Percentiles rank a stretch among this genome's conserved stretches.
Conservation (phyloP, 2,797 vertebrate genomes). For the Tauraco hartlaubi region DNA sequence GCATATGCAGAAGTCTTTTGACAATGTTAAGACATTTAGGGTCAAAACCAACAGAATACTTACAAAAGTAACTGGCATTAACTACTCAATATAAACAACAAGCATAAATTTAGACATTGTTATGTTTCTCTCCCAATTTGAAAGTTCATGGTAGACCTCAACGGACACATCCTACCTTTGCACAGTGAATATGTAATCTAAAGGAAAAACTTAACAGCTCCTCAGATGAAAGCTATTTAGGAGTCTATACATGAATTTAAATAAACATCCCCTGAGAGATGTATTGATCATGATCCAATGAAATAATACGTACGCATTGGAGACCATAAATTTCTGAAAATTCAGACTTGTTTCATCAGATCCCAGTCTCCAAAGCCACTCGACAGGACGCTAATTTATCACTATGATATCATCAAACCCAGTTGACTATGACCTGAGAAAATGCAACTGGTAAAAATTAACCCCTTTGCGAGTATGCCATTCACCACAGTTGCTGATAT, state of each 20-base stretch:
- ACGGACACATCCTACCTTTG: background rate
- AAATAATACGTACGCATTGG: background rate
- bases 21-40: background rate
- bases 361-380: background rate
- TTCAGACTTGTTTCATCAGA: background rate
- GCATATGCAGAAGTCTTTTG: background rate
- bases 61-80: background rate
- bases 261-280: background rate
- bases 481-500: background rate
- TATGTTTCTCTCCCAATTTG: background rate
- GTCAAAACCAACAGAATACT: background rate
- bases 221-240: background rate
- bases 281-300: background rate
- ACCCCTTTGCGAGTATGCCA: background rate
- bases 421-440: background rate
- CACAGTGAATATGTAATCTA: background rate
- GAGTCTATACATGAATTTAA: background rate
- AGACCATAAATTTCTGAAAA: conserved; percentile 16
- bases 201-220: background rate
- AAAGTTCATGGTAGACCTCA: background rate
- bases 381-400: background rate
- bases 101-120: background rate
- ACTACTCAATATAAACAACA: background rate
- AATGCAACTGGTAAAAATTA: background rate
- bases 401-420: background rate